These are phyloP conservation scores for Onychostruthus taczanowskii DNA, from an alignment of 2,113 vertebrate species.

Conservation along the genomic window DNA sequence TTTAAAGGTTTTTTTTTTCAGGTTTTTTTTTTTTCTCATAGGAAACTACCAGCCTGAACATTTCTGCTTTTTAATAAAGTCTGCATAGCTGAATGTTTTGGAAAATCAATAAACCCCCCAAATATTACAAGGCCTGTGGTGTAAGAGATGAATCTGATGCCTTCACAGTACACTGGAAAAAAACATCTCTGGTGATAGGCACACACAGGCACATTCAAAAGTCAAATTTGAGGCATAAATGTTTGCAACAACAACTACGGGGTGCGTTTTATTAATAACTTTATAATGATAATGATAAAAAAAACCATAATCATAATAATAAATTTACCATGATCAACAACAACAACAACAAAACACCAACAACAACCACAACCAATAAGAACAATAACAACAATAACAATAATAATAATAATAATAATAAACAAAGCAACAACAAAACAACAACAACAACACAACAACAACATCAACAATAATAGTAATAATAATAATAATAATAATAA, in stretches of 20 bases:
- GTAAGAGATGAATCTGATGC: neutral
- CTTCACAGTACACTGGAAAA: neutral
- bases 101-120: neutral
- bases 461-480: neutral
- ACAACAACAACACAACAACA: too few relatives aligned
- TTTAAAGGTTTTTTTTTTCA: too few relatives aligned
- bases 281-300: neutral
- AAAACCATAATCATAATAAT: too few relatives aligned
- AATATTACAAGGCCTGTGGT: neutral
- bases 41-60: neutral
- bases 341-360: too few relatives aligned
- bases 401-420: too few relatives aligned
- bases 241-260: accelerated
- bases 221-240: accelerated
- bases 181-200: neutral
- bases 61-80: neutral
- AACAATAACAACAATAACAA: too few relatives aligned
- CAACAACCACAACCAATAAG: too few relatives aligned
- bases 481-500: too few relatives aligned
- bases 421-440: too few relatives aligned
- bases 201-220: neutral
- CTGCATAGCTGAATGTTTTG: neutral
- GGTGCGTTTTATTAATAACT: neutral
- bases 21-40: neutral
- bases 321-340: too few relatives aligned